Evolutionary conservation across 2,888 invertebrate species (phyloP).

Genomic region (Tipula helvola): DNA sequence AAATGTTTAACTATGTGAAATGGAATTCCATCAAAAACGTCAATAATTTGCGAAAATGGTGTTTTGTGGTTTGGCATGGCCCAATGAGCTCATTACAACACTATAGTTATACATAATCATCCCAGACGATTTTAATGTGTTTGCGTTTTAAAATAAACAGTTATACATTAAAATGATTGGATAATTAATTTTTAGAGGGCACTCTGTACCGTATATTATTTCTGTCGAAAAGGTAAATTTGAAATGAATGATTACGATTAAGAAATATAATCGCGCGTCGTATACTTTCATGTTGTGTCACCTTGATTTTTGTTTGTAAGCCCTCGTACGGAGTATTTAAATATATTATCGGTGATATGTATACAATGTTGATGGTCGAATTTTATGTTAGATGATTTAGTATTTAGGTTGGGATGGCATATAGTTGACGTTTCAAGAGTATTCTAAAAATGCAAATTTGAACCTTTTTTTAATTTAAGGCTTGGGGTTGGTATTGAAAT

Average conservation of each 20-base stretch:
- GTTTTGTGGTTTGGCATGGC: not conserved
- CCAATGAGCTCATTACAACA: not conserved
- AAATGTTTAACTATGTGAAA: not conserved
- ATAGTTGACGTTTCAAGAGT: not conserved
- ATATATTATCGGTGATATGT: not conserved
- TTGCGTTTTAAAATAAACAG: not conserved
- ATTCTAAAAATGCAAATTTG: not conserved
- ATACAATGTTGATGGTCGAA: not conserved
- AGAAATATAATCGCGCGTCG: not conserved
- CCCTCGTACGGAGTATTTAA: not conserved
- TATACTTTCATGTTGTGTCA: not conserved
- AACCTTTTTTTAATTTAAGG: too few relatives aligned
- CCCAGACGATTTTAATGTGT: not conserved
- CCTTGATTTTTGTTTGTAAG: not conserved
- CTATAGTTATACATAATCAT: not conserved
- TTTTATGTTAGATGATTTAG: not conserved
- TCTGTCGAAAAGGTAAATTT: not conserved
- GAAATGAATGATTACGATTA: not conserved
- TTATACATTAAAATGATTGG: not conserved
- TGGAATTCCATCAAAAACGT: not conserved
- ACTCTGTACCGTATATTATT: not conserved
- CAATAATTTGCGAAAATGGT: not conserved
- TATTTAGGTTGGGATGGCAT: not conserved
- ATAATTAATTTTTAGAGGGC: not conserved
- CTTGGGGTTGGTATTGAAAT: too few relatives aligned